phyloP scores from a whole-genome alignment of 2,888 invertebrate species.

The Taphrorychus bicolor region DNA sequence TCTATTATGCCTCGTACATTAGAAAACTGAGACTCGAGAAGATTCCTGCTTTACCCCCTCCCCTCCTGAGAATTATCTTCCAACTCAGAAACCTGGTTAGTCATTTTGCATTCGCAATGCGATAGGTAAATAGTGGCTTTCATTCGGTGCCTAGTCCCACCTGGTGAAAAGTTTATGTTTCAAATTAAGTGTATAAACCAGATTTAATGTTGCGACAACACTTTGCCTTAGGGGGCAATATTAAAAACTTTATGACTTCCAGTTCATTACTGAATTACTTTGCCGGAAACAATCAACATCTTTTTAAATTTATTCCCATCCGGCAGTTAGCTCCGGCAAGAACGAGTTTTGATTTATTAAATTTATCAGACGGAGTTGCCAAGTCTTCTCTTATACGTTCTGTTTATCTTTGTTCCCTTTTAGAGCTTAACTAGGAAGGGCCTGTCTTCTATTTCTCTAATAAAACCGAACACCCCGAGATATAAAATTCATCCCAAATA shows the following conservation, averaged over 20 bases:
- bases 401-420: conserved; percentile 11
- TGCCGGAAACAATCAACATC: background rate
- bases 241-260: background rate
- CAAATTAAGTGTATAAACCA: conserved; percentile 1
- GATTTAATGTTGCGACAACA: background rate
- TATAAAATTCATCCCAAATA: conserved; percentile 5
- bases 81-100: background rate
- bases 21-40: background rate
- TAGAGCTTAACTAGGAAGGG: conserved; percentile 3
- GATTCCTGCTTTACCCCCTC: background rate
- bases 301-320: conserved; percentile 4
- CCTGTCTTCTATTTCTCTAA: background rate
- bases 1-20: conserved; percentile 19
- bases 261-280: conserved; percentile 6
- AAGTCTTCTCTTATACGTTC: conserved; percentile 4
- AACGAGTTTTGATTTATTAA: conserved; percentile 9
- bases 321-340: background rate
- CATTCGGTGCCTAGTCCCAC: conserved; percentile 1
- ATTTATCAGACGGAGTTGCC: conserved; percentile 11
- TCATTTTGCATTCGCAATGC: conserved; percentile 4
- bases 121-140: conserved; percentile 7
- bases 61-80: background rate
- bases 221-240: conserved; percentile 1
- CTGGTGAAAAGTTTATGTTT: conserved; percentile 4
- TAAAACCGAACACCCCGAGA: background rate